These are phyloP conservation scores for Nemapogon koenigi DNA, from an alignment of 2,888 invertebrate species.

Conservation along the genomic window DNA sequence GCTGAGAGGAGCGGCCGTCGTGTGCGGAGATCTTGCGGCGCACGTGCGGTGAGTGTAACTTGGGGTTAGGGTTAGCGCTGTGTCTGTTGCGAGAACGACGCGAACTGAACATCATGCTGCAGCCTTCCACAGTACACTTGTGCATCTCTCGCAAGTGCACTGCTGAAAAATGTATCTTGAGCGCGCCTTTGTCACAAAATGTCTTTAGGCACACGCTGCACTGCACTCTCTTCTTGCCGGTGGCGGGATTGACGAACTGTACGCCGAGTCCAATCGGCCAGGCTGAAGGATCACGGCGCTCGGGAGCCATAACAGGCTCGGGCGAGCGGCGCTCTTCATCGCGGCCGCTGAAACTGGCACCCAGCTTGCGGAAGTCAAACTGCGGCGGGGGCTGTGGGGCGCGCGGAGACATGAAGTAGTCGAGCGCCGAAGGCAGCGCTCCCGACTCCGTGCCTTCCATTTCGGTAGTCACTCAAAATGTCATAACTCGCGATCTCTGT, in stretches of 20 bases:
- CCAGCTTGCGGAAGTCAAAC: slow-evolving; percentile 83
- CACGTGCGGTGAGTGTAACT: slow-evolving; percentile 94
- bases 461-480: slow-evolving; percentile 32
- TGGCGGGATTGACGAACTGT: slow-evolving; percentile 87
- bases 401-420: slow-evolving; percentile 64
- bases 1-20: slow-evolving; percentile 86
- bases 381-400: slow-evolving; percentile 86
- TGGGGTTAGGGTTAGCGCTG: slow-evolving; percentile 97
- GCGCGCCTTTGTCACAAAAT: slow-evolving; percentile 98
- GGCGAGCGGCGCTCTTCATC: slow-evolving; percentile 50
- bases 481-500: slow-evolving; percentile 30
- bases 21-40: slow-evolving; percentile 92
- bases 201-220: slow-evolving; percentile 98
- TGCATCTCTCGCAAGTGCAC: slow-evolving; percentile 99
- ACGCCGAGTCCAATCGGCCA: slow-evolving; percentile 85
- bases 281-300: slow-evolving; percentile 62
- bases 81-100: slow-evolving; percentile 93
- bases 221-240: slow-evolving; percentile 95
- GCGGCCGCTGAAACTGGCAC: slow-evolving; percentile 68
- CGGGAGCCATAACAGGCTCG: slow-evolving; percentile 28
- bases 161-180: slow-evolving; percentile 98
- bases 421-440: slow-evolving; percentile 53
- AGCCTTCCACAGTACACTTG: slow-evolving; percentile 96
- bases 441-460: slow-evolving; percentile 60
- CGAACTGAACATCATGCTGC: slow-evolving; percentile 98